A percentile compares a stretch with the other conserved stretches of the same genome.
Evolutionary conservation across 53 echinoderm and acorn worm species (phyloP).

Genomic region (Holothuria scabra): DNA sequence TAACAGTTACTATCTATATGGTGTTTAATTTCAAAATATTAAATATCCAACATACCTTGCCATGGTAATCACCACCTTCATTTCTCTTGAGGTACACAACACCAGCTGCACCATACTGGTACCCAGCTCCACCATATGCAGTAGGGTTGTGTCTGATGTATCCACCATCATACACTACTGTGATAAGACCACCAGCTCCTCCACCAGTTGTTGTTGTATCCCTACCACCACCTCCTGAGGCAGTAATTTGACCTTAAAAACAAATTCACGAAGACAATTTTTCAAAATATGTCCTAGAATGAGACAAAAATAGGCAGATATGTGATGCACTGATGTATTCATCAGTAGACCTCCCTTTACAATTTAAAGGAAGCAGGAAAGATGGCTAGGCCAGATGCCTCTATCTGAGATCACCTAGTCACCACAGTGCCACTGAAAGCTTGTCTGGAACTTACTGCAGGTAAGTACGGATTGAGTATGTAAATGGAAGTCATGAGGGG

Average conservation of each 20-base stretch:
- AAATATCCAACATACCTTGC: conserved; percentile 59
- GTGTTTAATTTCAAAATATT: neutral
- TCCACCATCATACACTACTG: conserved; percentile 65
- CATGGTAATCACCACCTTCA: conserved; percentile 42
- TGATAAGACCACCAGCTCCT: conserved; percentile 79
- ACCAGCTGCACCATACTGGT: conserved; percentile 82
- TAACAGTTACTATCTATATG: neutral
- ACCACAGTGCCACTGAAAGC: no score
- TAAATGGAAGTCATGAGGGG: no score
- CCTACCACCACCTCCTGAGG: conserved; percentile 72
- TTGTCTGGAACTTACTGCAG: no score
- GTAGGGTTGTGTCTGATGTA: conserved; percentile 43
- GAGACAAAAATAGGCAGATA: no score
- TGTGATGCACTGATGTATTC: no score
- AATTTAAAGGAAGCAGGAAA: no score
- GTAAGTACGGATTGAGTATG: no score
- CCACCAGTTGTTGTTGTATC: conserved; percentile 60
- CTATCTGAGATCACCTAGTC: no score
- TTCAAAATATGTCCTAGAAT: no score
- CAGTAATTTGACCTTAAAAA: conserved; percentile 71
- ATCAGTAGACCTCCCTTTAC: no score
- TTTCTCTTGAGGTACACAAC: conserved; percentile 52
- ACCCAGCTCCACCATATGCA: conserved; percentile 74
- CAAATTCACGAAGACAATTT: no score
- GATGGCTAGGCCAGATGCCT: no score